A percentile compares a stretch with the other conserved stretches of the same genome.
Conservation (phyloP, 30 jellyfish, hydroid and myxozoan genomes). For the Nemopilema nomurai region DNA sequence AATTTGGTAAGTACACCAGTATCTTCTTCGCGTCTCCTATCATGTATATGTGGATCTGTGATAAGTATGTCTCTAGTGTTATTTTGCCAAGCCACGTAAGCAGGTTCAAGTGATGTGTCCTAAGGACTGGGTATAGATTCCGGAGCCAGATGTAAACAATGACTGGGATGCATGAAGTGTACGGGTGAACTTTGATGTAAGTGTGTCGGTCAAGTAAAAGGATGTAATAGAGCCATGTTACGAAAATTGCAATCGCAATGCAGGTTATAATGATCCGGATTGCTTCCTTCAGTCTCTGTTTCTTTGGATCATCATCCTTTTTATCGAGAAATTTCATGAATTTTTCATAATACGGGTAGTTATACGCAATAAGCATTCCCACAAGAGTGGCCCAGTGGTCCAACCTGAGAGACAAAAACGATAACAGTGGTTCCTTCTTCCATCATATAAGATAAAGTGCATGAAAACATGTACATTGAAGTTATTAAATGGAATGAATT, state of each 20-base stretch:
- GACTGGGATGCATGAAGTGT: slow-evolving; percentile 83
- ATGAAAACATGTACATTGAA: background rate
- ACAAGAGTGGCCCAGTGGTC: slow-evolving; percentile 96
- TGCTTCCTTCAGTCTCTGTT: slow-evolving; percentile 59
- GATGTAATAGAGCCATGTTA: slow-evolving; percentile 70
- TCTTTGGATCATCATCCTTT: slow-evolving; percentile 39
- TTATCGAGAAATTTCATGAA: slow-evolving; percentile 70
- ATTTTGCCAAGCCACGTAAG: slow-evolving; percentile 94
- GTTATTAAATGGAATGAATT: no score
- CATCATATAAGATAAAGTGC: background rate
- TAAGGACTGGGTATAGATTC: slow-evolving; percentile 80
- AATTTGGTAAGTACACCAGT: slow-evolving; percentile 80
- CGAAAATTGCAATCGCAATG: slow-evolving; percentile 44
- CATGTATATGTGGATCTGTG: slow-evolving; percentile 95
- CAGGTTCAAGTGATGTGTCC: slow-evolving; percentile 64
- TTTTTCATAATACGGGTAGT: slow-evolving; percentile 71
- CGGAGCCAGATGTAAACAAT: slow-evolving; percentile 81
- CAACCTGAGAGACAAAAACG: slow-evolving; percentile 36
- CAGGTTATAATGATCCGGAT: slow-evolving; percentile 63
- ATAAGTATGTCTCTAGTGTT: slow-evolving; percentile 85
- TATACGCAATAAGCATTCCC: slow-evolving; percentile 92
- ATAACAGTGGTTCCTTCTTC: background rate
- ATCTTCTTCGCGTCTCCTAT: slow-evolving; percentile 90
- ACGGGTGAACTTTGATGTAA: slow-evolving; percentile 81
- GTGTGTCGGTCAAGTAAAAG: slow-evolving; percentile 50